Evolutionary conservation across 1,140 invertebrate genomes (phyloP).

Genomic region (Neuroterus valhalla): DNA sequence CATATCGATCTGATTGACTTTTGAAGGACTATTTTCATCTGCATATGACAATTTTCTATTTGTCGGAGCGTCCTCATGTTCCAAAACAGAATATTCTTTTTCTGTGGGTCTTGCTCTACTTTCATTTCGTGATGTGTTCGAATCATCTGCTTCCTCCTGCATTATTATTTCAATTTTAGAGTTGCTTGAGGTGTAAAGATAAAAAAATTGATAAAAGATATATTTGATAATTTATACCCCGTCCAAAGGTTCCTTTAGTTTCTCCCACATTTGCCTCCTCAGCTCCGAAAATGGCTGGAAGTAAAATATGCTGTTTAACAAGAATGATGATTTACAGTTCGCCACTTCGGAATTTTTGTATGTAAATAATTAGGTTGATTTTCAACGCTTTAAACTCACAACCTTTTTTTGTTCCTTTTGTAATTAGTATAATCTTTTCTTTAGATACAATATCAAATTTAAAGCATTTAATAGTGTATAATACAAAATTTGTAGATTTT

Average conservation of each 20-base stretch:
- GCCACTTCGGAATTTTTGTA: too few relatives aligned
- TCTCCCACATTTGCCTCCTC: slow-evolving; percentile 69
- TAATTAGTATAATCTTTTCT: too few relatives aligned
- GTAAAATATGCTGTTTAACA: slow-evolving; percentile 28
- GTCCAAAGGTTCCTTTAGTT: slow-evolving; percentile 36
- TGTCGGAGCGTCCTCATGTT: slow-evolving; percentile 37
- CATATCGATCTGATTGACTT: slow-evolving; percentile 61
- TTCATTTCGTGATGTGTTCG: neutral
- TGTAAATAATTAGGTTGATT: too few relatives aligned
- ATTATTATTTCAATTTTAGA: too few relatives aligned
- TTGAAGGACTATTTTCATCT: slow-evolving; percentile 48
- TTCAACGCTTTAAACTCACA: too few relatives aligned
- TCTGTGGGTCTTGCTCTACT: neutral
- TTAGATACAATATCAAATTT: too few relatives aligned
- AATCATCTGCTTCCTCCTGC: neutral
- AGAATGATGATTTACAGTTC: too few relatives aligned
- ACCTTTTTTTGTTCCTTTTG: too few relatives aligned
- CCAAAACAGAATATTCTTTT: neutral
- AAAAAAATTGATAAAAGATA: neutral
- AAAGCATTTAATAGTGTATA: too few relatives aligned
- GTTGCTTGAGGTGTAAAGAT: too few relatives aligned
- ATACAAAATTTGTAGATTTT: too few relatives aligned
- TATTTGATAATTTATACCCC: neutral
- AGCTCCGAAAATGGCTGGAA: slow-evolving; percentile 76
- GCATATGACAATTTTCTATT: slow-evolving; percentile 64